phyloP scores from a whole-genome alignment of 1,140 invertebrate species.

The Trichogramma pretiosum region DNA sequence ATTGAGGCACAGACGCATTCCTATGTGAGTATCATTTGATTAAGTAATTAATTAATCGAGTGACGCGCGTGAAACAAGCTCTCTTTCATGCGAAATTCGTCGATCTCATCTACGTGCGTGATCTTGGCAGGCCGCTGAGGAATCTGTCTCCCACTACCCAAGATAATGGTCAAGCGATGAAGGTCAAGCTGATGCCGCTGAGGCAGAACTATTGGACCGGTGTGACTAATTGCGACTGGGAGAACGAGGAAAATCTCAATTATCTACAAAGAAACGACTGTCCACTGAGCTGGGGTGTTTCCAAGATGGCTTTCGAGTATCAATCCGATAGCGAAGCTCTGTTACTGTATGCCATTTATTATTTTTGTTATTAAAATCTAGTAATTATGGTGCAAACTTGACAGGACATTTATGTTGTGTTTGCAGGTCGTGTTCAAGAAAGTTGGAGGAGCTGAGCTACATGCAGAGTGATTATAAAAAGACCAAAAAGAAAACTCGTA shows the following conservation, averaged over 20 bases:
- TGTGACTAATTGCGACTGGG: slow-evolving; percentile 6
- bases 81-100: no score
- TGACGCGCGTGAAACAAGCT: no score
- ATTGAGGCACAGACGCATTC: slow-evolving; percentile 38
- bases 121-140: slow-evolving; percentile 22
- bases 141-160: slow-evolving; percentile 28
- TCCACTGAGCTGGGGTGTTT: slow-evolving; percentile 54
- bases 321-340: slow-evolving; percentile 48
- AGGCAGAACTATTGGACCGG: slow-evolving; percentile 53
- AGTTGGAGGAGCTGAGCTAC: slow-evolving; percentile 46
- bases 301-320: slow-evolving; percentile 46
- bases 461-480: slow-evolving; percentile 42
- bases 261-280: slow-evolving; percentile 18
- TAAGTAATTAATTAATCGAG: no score
- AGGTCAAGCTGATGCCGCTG: slow-evolving; percentile 48
- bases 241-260: slow-evolving; percentile 9
- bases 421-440: slow-evolving; percentile 48
- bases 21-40: no score
- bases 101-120: not conserved
- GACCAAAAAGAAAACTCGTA: slow-evolving; percentile 39
- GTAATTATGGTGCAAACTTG: slow-evolving; percentile 1
- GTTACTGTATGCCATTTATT: no score
- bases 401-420: slow-evolving; percentile 1
- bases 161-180: slow-evolving; percentile 39
- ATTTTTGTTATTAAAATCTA: not conserved